Conservation (phyloP, 1,140 invertebrate species). For the Drosophila rufa region DNA sequence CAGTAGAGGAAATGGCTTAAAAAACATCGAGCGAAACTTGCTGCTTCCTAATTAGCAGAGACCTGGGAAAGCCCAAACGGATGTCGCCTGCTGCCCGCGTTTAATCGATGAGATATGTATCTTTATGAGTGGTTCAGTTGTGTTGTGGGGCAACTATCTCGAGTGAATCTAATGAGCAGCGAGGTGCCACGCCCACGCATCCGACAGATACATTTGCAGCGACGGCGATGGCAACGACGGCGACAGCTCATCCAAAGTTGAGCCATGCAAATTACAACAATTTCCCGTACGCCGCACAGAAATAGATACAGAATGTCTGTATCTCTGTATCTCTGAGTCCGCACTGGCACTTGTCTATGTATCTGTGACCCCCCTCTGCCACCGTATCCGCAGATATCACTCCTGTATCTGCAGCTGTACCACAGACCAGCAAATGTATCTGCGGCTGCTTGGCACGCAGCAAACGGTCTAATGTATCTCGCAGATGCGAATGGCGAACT, state of each 20-base stretch:
- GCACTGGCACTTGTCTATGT: conserved; percentile 25
- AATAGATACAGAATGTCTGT: conserved; percentile 73
- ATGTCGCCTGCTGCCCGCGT: conserved; percentile 10
- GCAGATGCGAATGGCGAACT: conserved; percentile 40
- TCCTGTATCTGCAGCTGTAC: conserved; percentile 22
- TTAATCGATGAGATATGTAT: conserved; percentile 47
- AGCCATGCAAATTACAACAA: conserved; percentile 80
- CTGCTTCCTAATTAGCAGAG: conserved; percentile 19
- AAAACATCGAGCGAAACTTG: not conserved
- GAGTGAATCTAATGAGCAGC: conserved; percentile 54
- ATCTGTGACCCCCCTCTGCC: not conserved
- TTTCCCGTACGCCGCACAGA: conserved; percentile 72
- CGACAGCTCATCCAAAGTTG: conserved; percentile 54
- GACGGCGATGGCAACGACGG: conserved; percentile 6
- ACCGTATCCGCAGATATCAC: conserved; percentile 7
- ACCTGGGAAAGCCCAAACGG: conserved; percentile 14
- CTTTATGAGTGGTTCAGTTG: conserved; percentile 21
- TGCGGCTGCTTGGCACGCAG: conserved; percentile 48
- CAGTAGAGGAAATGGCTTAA: conserved; percentile 7
- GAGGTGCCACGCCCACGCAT: conserved; percentile 49
- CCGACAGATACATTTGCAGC: conserved; percentile 38
- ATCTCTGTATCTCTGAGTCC: conserved; percentile 9
- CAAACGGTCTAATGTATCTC: conserved; percentile 71
- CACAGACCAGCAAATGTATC: conserved; percentile 24
- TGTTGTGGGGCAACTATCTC: conserved; percentile 27